Conservation (phyloP, 2,797 vertebrate species). For the Propithecus deckenii region DNA sequence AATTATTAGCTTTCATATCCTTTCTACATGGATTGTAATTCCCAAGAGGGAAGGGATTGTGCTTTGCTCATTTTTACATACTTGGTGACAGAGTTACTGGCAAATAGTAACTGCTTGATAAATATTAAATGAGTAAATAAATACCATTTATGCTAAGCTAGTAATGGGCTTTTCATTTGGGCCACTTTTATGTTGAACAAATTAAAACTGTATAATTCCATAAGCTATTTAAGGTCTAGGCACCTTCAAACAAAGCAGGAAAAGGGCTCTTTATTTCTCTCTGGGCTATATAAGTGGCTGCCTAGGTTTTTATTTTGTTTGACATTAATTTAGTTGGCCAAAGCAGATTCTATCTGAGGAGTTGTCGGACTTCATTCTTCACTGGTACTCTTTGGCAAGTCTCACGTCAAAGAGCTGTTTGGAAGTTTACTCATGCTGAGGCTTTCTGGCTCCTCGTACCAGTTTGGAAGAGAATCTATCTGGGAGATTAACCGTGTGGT, state of each 20-base stretch:
- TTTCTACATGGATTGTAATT: neutral
- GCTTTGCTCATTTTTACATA: neutral
- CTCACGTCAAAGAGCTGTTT: neutral
- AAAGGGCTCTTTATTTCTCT: neutral
- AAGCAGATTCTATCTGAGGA: conserved; percentile 36
- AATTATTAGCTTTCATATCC: neutral
- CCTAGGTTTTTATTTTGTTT: conserved; percentile 12
- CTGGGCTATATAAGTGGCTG: neutral
- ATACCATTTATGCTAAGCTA: neutral
- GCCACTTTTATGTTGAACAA: neutral
- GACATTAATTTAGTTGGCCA: neutral
- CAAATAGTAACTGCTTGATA: neutral
- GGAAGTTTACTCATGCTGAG: neutral
- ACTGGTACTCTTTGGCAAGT: neutral
- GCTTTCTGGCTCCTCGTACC: neutral
- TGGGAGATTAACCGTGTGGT: conserved; percentile 30
- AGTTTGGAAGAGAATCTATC: neutral
- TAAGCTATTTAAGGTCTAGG: neutral
- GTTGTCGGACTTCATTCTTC: neutral
- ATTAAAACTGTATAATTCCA: conserved; percentile 37
- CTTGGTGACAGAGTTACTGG: neutral
- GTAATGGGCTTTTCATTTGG: neutral
- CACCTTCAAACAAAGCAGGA: neutral
- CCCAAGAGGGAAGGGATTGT: neutral
- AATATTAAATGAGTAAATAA: conserved; percentile 12